phyloP scores from a whole-genome alignment of 2,797 vertebrate genomes.

The Diglossa cyanea region DNA sequence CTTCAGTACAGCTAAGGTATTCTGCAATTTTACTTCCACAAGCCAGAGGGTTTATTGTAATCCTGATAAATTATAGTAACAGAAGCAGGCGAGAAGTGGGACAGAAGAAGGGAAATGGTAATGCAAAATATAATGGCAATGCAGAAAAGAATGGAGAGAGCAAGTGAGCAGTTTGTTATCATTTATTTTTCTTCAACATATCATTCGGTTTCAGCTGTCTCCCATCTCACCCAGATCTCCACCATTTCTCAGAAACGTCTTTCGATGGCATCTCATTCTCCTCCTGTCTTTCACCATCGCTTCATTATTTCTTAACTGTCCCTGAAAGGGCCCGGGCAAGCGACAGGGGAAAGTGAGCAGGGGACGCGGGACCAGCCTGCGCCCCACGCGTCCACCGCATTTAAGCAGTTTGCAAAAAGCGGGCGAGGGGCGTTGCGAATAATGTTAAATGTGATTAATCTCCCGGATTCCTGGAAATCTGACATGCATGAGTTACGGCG shows the following conservation, averaged over 20 bases:
- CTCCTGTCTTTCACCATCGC: constrained; percentile 55
- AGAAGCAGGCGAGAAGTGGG: constrained; percentile 49
- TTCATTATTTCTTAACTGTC: constrained; percentile 71
- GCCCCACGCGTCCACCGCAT: constrained; percentile 45
- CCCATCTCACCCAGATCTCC: constrained; percentile 52
- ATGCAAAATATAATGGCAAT: constrained; percentile 50
- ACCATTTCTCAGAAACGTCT: constrained; percentile 70
- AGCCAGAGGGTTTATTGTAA: constrained; percentile 63
- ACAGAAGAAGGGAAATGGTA: constrained; percentile 51
- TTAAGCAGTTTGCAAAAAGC: constrained; percentile 49
- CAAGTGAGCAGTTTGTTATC: constrained; percentile 58
- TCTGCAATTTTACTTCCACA: constrained; percentile 61
- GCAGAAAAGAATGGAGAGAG: constrained; percentile 37
- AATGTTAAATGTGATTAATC: constrained; percentile 74
- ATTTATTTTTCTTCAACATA: constrained; percentile 67
- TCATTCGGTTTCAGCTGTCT: constrained; percentile 73
- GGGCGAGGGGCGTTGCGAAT: constrained; percentile 38
- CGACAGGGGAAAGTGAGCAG: background rate
- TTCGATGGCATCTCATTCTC: constrained; percentile 71
- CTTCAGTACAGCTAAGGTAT: constrained; percentile 41
- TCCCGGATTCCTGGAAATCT: constrained; percentile 72
- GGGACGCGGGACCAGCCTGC: background rate
- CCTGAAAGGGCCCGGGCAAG: constrained; percentile 34
- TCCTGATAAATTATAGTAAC: constrained; percentile 64
- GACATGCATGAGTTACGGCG: constrained; percentile 73